phyloP scores from a whole-genome alignment of 2,113 vertebrate species.

The Meles meles region DNA sequence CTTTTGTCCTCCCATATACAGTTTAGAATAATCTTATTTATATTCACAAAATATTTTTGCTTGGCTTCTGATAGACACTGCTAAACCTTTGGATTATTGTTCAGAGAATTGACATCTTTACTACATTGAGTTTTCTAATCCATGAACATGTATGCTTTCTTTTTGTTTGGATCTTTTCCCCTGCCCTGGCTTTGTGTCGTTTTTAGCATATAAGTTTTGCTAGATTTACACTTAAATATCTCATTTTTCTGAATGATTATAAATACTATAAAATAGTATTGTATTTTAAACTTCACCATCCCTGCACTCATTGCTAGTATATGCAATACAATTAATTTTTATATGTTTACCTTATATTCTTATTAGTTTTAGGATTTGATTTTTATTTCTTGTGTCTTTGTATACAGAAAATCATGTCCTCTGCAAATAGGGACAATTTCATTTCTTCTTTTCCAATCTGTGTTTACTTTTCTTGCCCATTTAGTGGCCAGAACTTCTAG shows the following conservation, averaged over 20 bases:
- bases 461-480: background rate
- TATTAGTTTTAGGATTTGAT: background rate
- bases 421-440: background rate
- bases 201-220: background rate
- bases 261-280: background rate
- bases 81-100: background rate
- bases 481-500: background rate
- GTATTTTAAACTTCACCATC: background rate
- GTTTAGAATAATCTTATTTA: background rate
- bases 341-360: background rate
- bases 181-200: background rate
- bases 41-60: background rate
- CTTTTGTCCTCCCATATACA: background rate
- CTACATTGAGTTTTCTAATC: background rate
- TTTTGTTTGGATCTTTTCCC: background rate
- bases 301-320: background rate
- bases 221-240: background rate
- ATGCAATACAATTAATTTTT: background rate
- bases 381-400: background rate
- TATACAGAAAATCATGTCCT: background rate
- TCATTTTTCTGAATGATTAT: background rate
- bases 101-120: background rate
- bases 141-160: background rate
- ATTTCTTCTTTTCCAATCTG: background rate
- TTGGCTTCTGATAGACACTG: background rate